Evolutionary conservation across 2,113 vertebrate genomes (phyloP).

Genomic region (Craseonycteris thonglongyai): DNA sequence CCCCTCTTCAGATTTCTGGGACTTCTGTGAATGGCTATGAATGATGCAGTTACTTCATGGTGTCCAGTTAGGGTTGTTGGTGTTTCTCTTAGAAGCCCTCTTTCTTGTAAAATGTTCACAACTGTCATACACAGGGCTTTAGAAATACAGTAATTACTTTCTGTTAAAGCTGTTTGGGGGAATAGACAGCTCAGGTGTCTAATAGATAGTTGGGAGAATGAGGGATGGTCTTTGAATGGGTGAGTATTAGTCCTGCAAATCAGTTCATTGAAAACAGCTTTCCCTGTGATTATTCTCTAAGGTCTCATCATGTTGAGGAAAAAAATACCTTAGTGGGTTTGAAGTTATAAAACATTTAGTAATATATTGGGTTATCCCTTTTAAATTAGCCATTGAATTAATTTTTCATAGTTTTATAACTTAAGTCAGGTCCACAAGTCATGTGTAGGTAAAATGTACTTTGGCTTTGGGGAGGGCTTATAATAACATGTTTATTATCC

Average conservation of each 20-base stretch:
- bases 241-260: slow-evolving; percentile 60
- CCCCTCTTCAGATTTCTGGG: slow-evolving; percentile 9
- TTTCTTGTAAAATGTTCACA: slow-evolving; percentile 47
- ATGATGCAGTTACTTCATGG: background rate
- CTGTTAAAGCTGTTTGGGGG: slow-evolving; percentile 42
- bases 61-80: slow-evolving; percentile 35
- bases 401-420: slow-evolving; percentile 27
- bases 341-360: background rate
- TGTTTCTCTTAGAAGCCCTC: slow-evolving; percentile 50
- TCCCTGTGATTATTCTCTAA: background rate
- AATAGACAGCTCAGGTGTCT: slow-evolving; percentile 44
- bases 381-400: background rate
- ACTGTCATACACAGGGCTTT: background rate
- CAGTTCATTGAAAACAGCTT: background rate
- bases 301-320: slow-evolving; percentile 22
- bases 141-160: slow-evolving; percentile 50
- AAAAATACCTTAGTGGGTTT: background rate
- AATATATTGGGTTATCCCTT: background rate
- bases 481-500: background rate
- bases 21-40: slow-evolving; percentile 38
- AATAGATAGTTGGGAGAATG: slow-evolving; percentile 42
- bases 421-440: background rate
- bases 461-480: background rate
- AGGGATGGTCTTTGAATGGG: slow-evolving; percentile 53
- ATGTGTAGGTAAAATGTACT: background rate